Evolutionary conservation across 2,113 vertebrate species (phyloP).

Genomic region (Apodemus speciosus): DNA sequence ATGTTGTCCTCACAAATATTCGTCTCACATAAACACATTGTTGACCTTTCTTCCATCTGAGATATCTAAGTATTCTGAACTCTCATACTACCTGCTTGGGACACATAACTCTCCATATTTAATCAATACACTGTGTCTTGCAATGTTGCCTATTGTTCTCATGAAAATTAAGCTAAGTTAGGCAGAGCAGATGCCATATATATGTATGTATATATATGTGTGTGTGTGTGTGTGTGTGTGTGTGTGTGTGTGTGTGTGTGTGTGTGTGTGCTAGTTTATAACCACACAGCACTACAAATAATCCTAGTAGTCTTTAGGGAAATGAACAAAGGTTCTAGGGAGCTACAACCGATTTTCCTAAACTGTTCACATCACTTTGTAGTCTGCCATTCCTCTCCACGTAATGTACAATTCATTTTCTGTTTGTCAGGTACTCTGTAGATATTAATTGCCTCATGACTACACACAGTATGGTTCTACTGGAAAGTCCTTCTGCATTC

Average conservation of each 20-base stretch:
- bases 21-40: neutral
- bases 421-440: neutral
- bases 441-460: neutral
- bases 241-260: no score
- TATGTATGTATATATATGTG: no score
- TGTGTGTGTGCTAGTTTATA: neutral
- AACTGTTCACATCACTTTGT: neutral
- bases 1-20: neutral
- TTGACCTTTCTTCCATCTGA: neutral
- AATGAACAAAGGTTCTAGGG: neutral
- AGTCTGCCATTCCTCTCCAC: neutral
- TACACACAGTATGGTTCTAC: neutral
- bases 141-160: neutral
- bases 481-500: neutral
- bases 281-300: neutral
- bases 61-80: neutral
- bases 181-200: neutral
- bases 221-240: no score
- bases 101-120: neutral
- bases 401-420: neutral
- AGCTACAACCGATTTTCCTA: neutral
- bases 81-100: neutral
- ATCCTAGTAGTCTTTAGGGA: neutral
- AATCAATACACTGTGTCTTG: neutral
- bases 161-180: neutral